A percentile compares a stretch with the other conserved stretches of the same genome.
Evolutionary conservation across 2,113 vertebrate species (phyloP).

Genomic region (Platysteira castanea): DNA sequence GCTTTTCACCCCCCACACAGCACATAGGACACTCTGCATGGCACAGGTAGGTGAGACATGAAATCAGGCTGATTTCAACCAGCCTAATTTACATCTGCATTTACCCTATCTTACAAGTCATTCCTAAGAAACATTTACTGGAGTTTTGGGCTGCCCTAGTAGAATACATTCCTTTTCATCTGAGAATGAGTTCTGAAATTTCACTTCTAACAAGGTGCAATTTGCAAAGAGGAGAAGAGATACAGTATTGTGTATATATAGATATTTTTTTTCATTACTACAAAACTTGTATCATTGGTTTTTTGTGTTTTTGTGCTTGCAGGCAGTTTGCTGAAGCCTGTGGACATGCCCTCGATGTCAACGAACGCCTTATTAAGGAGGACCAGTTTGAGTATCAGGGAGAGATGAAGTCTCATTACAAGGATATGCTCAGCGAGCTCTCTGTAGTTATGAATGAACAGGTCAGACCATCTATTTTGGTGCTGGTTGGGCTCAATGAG

Average conservation of each 20-base stretch:
- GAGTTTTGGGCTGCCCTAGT: background rate
- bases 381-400: constrained; percentile 98
- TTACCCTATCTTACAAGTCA: background rate
- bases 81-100: background rate
- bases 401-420: constrained; percentile 95
- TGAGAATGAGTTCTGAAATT: background rate
- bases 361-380: constrained; percentile 95
- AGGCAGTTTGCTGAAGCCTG: constrained; percentile 96
- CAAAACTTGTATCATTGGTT: background rate
- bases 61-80: background rate
- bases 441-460: constrained; percentile 94
- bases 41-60: background rate
- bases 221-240: background rate
- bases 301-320: background rate
- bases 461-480: constrained; percentile 69
- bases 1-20: background rate
- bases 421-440: constrained; percentile 92
- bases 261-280: background rate
- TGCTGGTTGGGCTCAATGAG: background rate
- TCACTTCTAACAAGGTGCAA: background rate
- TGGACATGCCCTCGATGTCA: constrained; percentile 94
- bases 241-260: too few relatives aligned
- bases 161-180: background rate
- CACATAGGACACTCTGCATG: background rate
- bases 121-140: background rate